Evolutionary conservation across 2,888 invertebrate genomes (phyloP), one percentile per base, ranked within the genome.

Genomic region (Caenorhabditis zanzibari): DNA sequence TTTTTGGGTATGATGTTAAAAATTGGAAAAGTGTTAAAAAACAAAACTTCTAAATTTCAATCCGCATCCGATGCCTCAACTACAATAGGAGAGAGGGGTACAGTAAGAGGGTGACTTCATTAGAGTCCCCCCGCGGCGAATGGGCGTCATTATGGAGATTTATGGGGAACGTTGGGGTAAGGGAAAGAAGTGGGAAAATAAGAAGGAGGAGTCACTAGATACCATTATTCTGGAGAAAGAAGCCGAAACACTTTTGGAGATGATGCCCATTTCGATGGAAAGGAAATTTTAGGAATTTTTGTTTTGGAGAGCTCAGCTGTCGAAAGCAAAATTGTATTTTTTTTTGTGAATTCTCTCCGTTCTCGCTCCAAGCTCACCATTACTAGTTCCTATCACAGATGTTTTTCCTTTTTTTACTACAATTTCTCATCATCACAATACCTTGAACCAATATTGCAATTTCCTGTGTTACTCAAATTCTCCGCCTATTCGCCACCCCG

Each of bases 71-170:
- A n/a, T n/a, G 32, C 32, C 32, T 32, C 4, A 32, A 32, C 4
- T 32, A 6, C 7, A 32, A 32, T 7, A 32, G 10, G 9, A 52
- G 24, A 19, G 9, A 7, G 10, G 6, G 49, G 26, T 24, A 54
- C 26, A 12, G 38, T 38, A 5, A 54, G 14, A 14, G 52, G 24
- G 24, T 5, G 54, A 54, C 54, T 54, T 54, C 54, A 54, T 54
- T 54, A 54, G 54, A 24, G 14, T 26, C 54, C 24, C 26, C 54
- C 49, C 38, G 12, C 38, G 6, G 54, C 54, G 24, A 10, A 26
- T 44, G 44, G 26, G 26, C 44, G 61, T 63, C 63, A 26, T 63
- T 44, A 24, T 63, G 44, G 28, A 63, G 63, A 63, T 63, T 63
- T 63, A 63, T 63, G 63, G 26, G 61, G 26, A 24, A 54, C 22